A percentile compares a stretch with the other conserved stretches of the same genome.
Evolutionary conservation across 2,888 invertebrate genomes (phyloP).

Genomic region (Melanotus villosus): DNA sequence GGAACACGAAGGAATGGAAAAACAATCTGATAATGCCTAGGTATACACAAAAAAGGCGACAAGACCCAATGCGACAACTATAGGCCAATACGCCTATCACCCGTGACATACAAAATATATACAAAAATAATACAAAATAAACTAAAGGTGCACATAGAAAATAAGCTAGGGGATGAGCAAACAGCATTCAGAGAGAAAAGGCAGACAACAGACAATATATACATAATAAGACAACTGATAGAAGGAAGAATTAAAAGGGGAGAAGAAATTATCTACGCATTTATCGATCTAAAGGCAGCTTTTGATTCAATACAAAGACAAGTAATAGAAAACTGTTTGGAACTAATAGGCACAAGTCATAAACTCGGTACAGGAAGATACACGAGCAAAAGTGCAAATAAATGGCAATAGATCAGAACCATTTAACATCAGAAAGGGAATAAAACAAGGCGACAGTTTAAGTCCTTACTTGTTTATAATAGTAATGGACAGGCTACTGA

Average conservation of each 20-base stretch:
- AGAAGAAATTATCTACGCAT: background rate
- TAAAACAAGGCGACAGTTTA: slow-evolving; percentile 6
- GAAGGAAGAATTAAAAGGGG: background rate
- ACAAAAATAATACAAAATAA: slow-evolving; percentile 9
- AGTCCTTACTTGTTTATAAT: slow-evolving; percentile 8
- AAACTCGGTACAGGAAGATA: slow-evolving; percentile 4
- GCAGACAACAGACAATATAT: background rate
- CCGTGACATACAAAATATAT: slow-evolving; percentile 10
- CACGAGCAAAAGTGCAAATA: no score
- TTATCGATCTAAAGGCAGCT: slow-evolving; percentile 4
- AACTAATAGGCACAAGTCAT: slow-evolving; percentile 8
- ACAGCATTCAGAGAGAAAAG: slow-evolving; percentile 5
- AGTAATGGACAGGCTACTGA: background rate
- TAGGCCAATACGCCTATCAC: background rate
- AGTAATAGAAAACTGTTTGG: background rate
- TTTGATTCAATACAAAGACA: slow-evolving; percentile 2
- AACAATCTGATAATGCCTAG: slow-evolving; percentile 4
- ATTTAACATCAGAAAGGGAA: slow-evolving; percentile 4
- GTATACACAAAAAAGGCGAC: slow-evolving; percentile 5
- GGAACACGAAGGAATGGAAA: slow-evolving; percentile 7
- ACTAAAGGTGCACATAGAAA: slow-evolving; percentile 14
- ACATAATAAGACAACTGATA: slow-evolving; percentile 12
- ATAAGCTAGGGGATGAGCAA: no score
- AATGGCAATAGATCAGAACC: no score
- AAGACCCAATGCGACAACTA: slow-evolving; percentile 8